These are phyloP conservation scores for Drosophila tanythrix DNA, from an alignment of 2,888 invertebrate species.

Conservation along the genomic window DNA sequence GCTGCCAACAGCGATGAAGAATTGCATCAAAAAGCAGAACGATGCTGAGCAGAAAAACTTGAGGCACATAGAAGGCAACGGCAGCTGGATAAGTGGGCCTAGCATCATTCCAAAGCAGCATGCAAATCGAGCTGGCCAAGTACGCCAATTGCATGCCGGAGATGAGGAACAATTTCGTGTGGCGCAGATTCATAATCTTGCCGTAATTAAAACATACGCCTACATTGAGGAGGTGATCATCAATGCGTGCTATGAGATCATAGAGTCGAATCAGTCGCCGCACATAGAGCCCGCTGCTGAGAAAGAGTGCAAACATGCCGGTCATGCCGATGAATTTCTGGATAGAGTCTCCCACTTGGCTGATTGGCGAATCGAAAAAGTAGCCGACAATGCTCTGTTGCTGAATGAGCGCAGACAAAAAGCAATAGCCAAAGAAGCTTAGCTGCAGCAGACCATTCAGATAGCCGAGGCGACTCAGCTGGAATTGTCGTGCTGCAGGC, in stretches of 20 bases:
- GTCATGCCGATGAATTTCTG: slow-evolving; percentile 82
- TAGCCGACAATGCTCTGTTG: slow-evolving; percentile 83
- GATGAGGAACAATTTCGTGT: slow-evolving; percentile 67
- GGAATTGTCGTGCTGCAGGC: slow-evolving; percentile 57
- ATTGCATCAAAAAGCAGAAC: slow-evolving; percentile 80
- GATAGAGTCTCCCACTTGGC: slow-evolving; percentile 82
- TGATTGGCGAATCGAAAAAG: slow-evolving; percentile 84
- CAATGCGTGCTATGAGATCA: slow-evolving; percentile 70
- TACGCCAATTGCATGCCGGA: slow-evolving; percentile 73
- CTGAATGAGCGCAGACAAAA: slow-evolving; percentile 74
- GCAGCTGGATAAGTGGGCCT: slow-evolving; percentile 81
- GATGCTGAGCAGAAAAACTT: slow-evolving; percentile 79
- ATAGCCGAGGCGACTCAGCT: slow-evolving; percentile 76
- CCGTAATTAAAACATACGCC: slow-evolving; percentile 82
- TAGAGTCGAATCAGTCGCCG: slow-evolving; percentile 70
- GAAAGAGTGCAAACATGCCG: slow-evolving; percentile 81
- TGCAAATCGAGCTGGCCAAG: slow-evolving; percentile 76
- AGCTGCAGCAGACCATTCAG: slow-evolving; percentile 78
- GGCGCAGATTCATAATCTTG: slow-evolving; percentile 74
- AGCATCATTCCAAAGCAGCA: slow-evolving; percentile 79
- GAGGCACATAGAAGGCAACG: slow-evolving; percentile 83
- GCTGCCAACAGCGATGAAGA: slow-evolving; percentile 76
- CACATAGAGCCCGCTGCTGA: slow-evolving; percentile 74
- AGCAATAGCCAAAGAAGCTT: slow-evolving; percentile 82
- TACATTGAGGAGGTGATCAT: slow-evolving; percentile 67